Base-by-base conservation (phyloP, 2,797 vertebrate genomes). In the Tragelaphus oryx region DNA sequence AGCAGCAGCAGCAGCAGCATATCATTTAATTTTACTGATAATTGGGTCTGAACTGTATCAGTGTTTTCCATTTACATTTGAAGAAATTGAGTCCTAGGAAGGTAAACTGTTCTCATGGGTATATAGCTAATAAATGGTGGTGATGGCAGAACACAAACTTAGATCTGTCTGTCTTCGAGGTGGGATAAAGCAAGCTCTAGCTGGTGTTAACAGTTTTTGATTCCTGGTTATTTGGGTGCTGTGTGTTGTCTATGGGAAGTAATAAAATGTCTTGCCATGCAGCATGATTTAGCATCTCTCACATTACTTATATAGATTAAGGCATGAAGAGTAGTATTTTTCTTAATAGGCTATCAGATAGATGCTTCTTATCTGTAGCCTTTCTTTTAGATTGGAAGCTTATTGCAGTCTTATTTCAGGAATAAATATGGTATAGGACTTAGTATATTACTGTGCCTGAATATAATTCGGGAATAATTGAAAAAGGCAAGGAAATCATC, bases 381-480 rank as follows among this genome's bases (percentile, higher is more conserved):
- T 79, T 65, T 90, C 30, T 60, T 96, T 96, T 93, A 89, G 83
- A 91, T 55, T 92, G 12, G 62, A 97, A 94, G 59, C 74, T 68
- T 91, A 16, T 13, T 95, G 52, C 16, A 93, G 75, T 37, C 65
- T n/a, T 95, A 12, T 82, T 93, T 96, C 48, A 57, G 20, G 48
- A 94, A 84, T 87, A 68, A 96, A 88, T 41, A 82, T 26, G 33
- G 24, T 60, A 83, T 0, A 59, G 26, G 10, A 50, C 79, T 93
- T 92, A 93, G 22, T 75, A 48, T 24, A 79, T 68, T 82, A 71
- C 5, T 52, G n/a, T 44, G 22, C 17, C 76, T 95, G 71, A 62
- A 71, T 95, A 79, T 85, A 90, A 97, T 91, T 87, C 92, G 62
- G 37, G 16, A 41, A 89, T 95, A 96, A 97, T 93, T 97, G 84